These are phyloP conservation scores for Aleiodes leptofemur DNA, from an alignment of 2,888 invertebrate genomes.

Conservation along the genomic window DNA sequence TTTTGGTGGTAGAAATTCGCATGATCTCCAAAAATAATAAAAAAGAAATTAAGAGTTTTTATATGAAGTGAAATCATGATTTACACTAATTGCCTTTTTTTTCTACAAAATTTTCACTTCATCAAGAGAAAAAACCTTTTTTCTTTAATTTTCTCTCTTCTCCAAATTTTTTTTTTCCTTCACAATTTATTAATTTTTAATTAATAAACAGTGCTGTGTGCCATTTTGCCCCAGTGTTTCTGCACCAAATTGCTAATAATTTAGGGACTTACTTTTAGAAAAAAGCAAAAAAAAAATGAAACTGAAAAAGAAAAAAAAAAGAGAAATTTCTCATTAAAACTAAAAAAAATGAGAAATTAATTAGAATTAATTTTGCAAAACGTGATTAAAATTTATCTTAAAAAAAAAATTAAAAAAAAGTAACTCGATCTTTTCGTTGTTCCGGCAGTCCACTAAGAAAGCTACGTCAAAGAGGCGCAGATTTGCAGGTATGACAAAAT, in stretches of 20 bases:
- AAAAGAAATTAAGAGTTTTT: too few relatives aligned
- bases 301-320: background rate
- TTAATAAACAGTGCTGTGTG: background rate
- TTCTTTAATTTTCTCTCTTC: background rate
- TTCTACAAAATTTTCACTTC: too few relatives aligned
- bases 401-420: constrained; percentile 22
- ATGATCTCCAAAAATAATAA: too few relatives aligned
- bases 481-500: constrained; percentile 72
- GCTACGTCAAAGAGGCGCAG: constrained; percentile 73
- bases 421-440: constrained; percentile 67
- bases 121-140: background rate
- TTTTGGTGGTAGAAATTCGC: too few relatives aligned
- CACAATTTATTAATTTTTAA: background rate
- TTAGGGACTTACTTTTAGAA: background rate
- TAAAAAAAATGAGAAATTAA: background rate
- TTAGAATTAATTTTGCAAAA: constrained; percentile 6
- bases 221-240: constrained; percentile 23
- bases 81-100: too few relatives aligned
- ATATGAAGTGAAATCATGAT: too few relatives aligned
- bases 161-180: background rate
- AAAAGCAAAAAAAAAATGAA: background rate
- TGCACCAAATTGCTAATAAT: constrained; percentile 2
- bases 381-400: background rate
- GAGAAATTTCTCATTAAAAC: background rate
- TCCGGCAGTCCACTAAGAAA: constrained; percentile 74